These are phyloP conservation scores for Tricholauxania praeusta DNA, from an alignment of 2,888 invertebrate genomes.

Conservation along the genomic window DNA sequence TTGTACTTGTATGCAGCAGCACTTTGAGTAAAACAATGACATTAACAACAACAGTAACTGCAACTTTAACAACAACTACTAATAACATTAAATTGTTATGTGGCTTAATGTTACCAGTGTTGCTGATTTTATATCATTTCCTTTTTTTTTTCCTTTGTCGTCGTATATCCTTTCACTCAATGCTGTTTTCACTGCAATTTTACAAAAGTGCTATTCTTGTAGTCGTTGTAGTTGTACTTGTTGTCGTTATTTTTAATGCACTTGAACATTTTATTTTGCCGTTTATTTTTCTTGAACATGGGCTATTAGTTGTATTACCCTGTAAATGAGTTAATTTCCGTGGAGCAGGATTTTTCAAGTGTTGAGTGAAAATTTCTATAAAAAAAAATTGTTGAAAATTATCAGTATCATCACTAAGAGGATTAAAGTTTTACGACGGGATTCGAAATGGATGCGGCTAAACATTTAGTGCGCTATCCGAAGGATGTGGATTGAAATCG, in stretches of 20 bases:
- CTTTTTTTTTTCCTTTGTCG: too few species aligned
- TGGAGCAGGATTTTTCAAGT: conserved; percentile 3
- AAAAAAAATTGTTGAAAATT: too few species aligned
- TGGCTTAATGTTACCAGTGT: neutral
- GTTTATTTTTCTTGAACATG: conserved; percentile 19
- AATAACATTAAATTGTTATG: conserved; percentile 35
- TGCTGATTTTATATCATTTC: too few species aligned
- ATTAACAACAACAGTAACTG: conserved; percentile 12
- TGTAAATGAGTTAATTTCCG: conserved; percentile 26
- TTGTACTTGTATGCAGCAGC: too few species aligned
- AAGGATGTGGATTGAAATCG: too few species aligned
- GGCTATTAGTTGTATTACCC: conserved; percentile 20
- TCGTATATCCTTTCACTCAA: too few species aligned
- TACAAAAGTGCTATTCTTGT: neutral
- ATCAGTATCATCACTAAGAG: too few species aligned
- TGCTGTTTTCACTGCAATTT: too few species aligned
- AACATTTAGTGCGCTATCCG: too few species aligned
- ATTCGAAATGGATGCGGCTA: too few species aligned
- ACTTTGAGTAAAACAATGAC: too few species aligned
- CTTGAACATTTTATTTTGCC: conserved; percentile 9
- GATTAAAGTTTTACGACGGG: too few species aligned
- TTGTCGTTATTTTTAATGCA: conserved; percentile 34
- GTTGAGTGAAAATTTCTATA: neutral
- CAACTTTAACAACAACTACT: conserved; percentile 22
- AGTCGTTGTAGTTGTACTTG: neutral